phyloP scores from a whole-genome alignment of 2,113 vertebrate species.

The Ranitomeya variabilis region DNA sequence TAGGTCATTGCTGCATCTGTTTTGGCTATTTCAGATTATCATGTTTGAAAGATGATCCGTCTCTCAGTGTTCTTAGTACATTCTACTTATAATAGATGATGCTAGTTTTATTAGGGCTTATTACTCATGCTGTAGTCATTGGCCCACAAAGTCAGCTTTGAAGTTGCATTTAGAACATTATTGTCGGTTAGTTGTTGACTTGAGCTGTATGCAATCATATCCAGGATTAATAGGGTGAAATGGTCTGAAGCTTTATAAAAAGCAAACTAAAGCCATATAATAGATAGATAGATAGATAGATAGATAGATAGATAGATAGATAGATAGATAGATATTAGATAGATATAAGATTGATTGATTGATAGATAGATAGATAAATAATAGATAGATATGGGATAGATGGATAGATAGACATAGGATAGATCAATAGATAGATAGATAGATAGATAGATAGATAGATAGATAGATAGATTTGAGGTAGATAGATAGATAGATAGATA shows the following conservation, averaged over 20 bases:
- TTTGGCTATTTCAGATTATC: constrained; percentile 5
- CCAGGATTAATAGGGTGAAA: neutral
- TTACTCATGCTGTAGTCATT: constrained; percentile 10
- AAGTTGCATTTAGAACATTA: neutral
- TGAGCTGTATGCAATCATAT: neutral
- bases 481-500: too few species aligned
- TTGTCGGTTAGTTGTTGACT: neutral
- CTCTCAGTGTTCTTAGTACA: neutral
- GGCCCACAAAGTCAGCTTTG: neutral
- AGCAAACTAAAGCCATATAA: neutral
- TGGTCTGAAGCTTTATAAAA: neutral
- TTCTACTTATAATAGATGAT: constrained; percentile 7
- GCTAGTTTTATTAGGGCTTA: neutral
- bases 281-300: neutral
- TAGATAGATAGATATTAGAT: constrained; percentile 10
- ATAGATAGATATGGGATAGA: too few species aligned
- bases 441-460: too few species aligned
- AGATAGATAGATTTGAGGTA: too few species aligned
- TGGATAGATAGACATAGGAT: too few species aligned
- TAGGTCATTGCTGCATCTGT: neutral
- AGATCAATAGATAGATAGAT: too few species aligned
- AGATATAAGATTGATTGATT: neutral
- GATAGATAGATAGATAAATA: neutral
- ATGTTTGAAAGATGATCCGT: constrained; percentile 4
- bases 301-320: neutral